phyloP scores from a whole-genome alignment of 1,140 invertebrate genomes.

The Atta cephalotes region DNA sequence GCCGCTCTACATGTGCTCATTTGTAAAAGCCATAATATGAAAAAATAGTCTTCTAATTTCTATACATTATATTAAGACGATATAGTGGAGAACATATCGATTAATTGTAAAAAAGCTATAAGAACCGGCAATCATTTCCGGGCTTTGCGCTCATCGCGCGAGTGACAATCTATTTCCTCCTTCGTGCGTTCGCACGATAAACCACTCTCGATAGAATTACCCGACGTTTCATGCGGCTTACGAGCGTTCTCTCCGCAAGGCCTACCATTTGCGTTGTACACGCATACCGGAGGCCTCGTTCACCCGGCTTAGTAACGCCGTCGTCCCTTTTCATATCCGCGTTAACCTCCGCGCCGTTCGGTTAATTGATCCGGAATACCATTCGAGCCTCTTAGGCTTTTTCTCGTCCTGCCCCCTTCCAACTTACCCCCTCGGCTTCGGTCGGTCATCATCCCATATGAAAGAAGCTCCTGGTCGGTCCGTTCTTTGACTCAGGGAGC shows the following conservation, averaged over 20 bases:
- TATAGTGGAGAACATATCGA: background rate
- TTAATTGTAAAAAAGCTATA: slow-evolving; percentile 11
- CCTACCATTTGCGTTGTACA: slow-evolving; percentile 61
- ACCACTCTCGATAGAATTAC: slow-evolving; percentile 63
- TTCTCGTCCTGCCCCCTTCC: slow-evolving; percentile 22
- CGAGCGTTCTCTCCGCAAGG: slow-evolving; percentile 44
- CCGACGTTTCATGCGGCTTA: slow-evolving; percentile 48
- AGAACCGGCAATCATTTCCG: slow-evolving; percentile 2
- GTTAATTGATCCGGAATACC: slow-evolving; percentile 78
- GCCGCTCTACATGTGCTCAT: background rate
- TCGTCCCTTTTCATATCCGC: slow-evolving; percentile 78
- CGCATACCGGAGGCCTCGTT: slow-evolving; percentile 71
- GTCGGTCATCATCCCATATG: slow-evolving; percentile 45
- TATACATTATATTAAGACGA: background rate
- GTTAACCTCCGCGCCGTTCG: slow-evolving; percentile 76
- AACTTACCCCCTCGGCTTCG: background rate
- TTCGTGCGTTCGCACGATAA: slow-evolving; percentile 69
- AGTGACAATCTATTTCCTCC: slow-evolving; percentile 64
- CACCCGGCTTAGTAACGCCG: slow-evolving; percentile 68
- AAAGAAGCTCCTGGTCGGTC: slow-evolving; percentile 67
- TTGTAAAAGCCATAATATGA: background rate
- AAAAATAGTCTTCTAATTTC: background rate
- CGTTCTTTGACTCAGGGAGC: slow-evolving; percentile 72
- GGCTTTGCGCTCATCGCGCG: slow-evolving; percentile 11
- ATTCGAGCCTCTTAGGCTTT: slow-evolving; percentile 67